Evolutionary conservation across 2,888 invertebrate genomes (phyloP).

Genomic region (Tetragonula carbonaria): DNA sequence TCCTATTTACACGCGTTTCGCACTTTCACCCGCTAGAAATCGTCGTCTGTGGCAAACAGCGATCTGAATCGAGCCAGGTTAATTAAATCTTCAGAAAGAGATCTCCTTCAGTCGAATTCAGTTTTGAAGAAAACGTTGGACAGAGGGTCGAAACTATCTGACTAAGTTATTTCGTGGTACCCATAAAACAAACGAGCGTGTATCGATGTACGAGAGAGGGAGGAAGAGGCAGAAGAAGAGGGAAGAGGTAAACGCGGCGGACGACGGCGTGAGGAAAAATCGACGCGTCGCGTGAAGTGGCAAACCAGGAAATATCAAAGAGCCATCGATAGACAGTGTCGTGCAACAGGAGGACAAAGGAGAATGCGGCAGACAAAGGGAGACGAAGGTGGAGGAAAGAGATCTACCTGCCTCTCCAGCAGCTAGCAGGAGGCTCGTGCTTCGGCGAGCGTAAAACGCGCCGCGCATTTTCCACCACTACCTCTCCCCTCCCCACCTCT

Average conservation of each 20-base stretch:
- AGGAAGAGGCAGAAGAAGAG: background rate
- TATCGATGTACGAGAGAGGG: background rate
- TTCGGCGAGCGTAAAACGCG: slow-evolving; percentile 78
- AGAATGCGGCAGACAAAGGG: slow-evolving; percentile 57
- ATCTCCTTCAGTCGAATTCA: too few relatives aligned
- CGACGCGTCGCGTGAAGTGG: slow-evolving; percentile 30
- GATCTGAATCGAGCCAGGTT: background rate
- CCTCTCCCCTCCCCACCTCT: too few relatives aligned
- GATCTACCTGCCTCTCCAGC: slow-evolving; percentile 64
- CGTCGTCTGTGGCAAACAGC: background rate
- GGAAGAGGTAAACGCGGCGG: background rate
- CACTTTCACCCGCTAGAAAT: background rate
- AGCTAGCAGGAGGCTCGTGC: slow-evolving; percentile 59
- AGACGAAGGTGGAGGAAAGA: slow-evolving; percentile 62
- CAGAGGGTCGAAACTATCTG: background rate
- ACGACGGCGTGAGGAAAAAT: slow-evolving; percentile 2
- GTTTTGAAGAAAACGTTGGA: too few relatives aligned
- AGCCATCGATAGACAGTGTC: slow-evolving; percentile 67
- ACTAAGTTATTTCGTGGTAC: background rate
- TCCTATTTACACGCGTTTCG: background rate
- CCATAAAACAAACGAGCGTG: background rate
- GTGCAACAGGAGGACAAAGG: slow-evolving; percentile 47
- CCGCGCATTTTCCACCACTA: slow-evolving; percentile 76
- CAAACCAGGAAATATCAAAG: slow-evolving; percentile 61
- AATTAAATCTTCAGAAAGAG: background rate